Base-by-base conservation (phyloP, 2,797 vertebrate genomes). In the Apogon hyalosoma region DNA sequence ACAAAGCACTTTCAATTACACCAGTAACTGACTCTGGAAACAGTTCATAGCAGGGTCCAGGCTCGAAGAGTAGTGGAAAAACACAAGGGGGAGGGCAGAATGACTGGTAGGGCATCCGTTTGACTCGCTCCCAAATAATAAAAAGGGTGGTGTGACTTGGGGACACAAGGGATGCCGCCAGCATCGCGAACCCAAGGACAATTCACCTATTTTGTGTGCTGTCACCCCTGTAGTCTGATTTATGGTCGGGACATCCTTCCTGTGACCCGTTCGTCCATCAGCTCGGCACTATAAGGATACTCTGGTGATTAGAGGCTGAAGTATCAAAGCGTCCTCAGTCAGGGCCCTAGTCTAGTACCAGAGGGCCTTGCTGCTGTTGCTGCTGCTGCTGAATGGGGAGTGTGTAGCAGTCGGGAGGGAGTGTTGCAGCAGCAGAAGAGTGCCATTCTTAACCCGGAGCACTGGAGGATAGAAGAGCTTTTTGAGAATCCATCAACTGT, bases 1-100 rank as follows among this genome's bases (percentile, higher is more conserved):
- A 95, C 94, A 96, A 96, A 96, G 93, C 94, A 93, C 93, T 95
- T 95, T 94, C 94, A 94, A 94, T 95, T 95, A 95, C 92, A 88
- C 88, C 83, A 90, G 91, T 94, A 94, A 94, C 90, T 92, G 92
- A 94, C 92, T 94, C 90, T 92, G 92, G 93, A 94, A 94, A 91
- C 92, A 93, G 93, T 94, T 94, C 92, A 95, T 94, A 92, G 92
- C 87, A 63, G 77, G 89, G 89, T 86, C 90, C 77, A 65, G 83
- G 75, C 85, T 86, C 16, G 56, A 79, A 84, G 79, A 83, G 84
- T 55, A 61, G 55, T 24, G 75, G 59, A 74, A 58, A 88, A 85
- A 84, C 83, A 91, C 84, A 85, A 87, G 81, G 85, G 81, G 84
- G 81, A 69, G 80, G 80, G 80, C 60, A 74, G 83, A 66, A 72